Conservation (phyloP, 2,113 vertebrate species). For the Saccopteryx bilineata region DNA sequence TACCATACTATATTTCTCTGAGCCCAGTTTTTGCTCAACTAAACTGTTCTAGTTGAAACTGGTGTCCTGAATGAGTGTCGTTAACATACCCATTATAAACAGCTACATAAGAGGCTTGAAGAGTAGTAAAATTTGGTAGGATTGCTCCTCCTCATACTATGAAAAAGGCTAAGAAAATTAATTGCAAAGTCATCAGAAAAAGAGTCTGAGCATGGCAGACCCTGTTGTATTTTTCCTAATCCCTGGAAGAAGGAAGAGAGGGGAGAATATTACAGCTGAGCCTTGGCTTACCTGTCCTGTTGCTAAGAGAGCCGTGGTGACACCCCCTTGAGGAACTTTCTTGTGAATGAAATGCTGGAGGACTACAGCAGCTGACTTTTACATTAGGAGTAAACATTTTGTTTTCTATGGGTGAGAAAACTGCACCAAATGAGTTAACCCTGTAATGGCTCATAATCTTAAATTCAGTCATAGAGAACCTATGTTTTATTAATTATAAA, state of each 20-base stretch:
- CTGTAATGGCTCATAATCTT: not conserved
- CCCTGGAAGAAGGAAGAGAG: not conserved
- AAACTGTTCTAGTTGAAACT: slow-evolving; percentile 14
- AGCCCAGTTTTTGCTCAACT: not conserved
- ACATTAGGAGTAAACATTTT: not conserved
- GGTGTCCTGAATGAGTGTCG: not conserved
- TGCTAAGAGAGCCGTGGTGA: not conserved
- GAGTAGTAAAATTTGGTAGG: not conserved
- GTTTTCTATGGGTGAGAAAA: not conserved
- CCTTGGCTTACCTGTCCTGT: not conserved
- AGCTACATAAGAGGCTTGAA: not conserved
- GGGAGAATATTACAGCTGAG: not conserved
- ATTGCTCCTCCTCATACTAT: not conserved
- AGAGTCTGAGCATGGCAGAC: not conserved
- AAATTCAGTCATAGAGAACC: not conserved
- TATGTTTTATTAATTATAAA: slow-evolving; percentile 40
- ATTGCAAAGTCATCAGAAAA: not conserved
- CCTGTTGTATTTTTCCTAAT: not conserved
- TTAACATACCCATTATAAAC: not conserved
- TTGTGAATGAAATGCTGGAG: not conserved
- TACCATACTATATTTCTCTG: not conserved
- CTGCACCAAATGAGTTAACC: not conserved
- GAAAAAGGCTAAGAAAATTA: not conserved
- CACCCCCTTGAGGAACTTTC: not conserved
- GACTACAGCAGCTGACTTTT: not conserved